These are phyloP conservation scores for Dipodomys ordii DNA, from an alignment of 2,113 vertebrate species.

Conservation along the genomic window DNA sequence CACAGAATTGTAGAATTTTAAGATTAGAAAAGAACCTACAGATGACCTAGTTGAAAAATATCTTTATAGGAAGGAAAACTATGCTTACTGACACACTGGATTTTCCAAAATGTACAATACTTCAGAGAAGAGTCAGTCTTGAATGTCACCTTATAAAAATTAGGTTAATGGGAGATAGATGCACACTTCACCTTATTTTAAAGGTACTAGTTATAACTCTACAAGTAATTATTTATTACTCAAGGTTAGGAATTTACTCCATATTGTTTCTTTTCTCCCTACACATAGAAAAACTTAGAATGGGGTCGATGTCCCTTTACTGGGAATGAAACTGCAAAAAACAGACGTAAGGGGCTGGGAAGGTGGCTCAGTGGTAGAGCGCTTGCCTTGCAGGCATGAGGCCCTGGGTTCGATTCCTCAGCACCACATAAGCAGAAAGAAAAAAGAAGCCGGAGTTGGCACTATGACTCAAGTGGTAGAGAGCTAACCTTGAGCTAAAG, in stretches of 20 bases:
- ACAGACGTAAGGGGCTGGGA: not conserved
- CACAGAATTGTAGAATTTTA: constrained; percentile 24
- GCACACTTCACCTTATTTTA: not conserved
- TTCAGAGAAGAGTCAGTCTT: not conserved
- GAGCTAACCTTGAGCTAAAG: too few relatives aligned
- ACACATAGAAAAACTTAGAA: not conserved
- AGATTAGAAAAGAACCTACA: not conserved
- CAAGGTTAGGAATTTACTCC: not conserved
- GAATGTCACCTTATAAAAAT: constrained; percentile 15
- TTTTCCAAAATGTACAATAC: not conserved
- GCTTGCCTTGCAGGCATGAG: too few relatives aligned
- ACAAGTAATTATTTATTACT: not conserved
- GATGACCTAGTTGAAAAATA: not conserved
- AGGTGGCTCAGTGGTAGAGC: too few relatives aligned
- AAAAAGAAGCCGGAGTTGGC: too few relatives aligned
- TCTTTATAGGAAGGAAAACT: constrained; percentile 34
- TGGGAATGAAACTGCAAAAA: not conserved
- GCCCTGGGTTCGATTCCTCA: too few relatives aligned
- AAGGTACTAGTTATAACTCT: not conserved
- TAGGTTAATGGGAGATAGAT: not conserved
- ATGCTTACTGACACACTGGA: not conserved
- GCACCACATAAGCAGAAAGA: too few relatives aligned
- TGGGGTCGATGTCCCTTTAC: too few relatives aligned
- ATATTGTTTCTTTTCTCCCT: not conserved
- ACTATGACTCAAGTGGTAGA: too few relatives aligned